phyloP scores from a whole-genome alignment of 2,113 vertebrate genomes.

The Condylura cristata region DNA sequence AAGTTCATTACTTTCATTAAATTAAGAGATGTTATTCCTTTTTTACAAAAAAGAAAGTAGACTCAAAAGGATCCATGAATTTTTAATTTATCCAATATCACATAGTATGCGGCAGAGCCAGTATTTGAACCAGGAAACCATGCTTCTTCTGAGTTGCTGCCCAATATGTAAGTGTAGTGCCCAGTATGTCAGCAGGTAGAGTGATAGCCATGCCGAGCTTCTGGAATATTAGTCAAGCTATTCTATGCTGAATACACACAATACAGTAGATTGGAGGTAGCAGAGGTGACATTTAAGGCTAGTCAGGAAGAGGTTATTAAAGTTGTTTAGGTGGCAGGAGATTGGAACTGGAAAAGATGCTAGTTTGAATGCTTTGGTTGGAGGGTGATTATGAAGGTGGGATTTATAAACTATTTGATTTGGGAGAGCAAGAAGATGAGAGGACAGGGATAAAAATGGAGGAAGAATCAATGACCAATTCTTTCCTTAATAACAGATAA shows the following conservation, averaged over 20 bases:
- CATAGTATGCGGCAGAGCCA: background rate
- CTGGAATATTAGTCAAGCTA: background rate
- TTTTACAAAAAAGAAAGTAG: slow-evolving; percentile 29
- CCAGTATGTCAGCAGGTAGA: background rate
- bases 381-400: background rate
- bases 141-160: background rate
- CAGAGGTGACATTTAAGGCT: background rate
- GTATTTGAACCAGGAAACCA: background rate
- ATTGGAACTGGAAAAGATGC: slow-evolving; percentile 6
- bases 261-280: background rate
- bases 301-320: background rate
- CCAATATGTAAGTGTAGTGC: background rate
- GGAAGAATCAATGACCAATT: background rate
- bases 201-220: background rate
- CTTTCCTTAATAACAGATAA: background rate
- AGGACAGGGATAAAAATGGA: background rate
- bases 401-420: slow-evolving; percentile 33
- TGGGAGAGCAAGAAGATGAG: background rate
- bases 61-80: too few relatives aligned
- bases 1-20: slow-evolving; percentile 44
- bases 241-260: too few relatives aligned
- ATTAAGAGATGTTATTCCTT: background rate
- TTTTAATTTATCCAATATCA: background rate
- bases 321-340: background rate
- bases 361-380: slow-evolving; percentile 42